Evolutionary conservation across 2,797 vertebrate genomes (phyloP).

Genomic region (Pipistrellus kuhlii): DNA sequence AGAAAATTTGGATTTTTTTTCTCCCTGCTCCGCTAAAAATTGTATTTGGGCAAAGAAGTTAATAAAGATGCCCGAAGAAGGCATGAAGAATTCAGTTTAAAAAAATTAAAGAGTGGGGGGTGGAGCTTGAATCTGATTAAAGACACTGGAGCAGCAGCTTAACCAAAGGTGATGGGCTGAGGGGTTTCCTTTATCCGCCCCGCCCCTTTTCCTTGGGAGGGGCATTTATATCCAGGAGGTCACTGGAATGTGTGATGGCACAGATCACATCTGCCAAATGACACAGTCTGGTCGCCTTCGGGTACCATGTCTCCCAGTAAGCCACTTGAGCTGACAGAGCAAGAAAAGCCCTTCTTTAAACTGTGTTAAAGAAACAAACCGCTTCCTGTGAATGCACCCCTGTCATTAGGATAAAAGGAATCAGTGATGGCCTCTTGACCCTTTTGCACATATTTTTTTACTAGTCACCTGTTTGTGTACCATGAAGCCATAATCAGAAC

Average conservation of each 20-base stretch:
- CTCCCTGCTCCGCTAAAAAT: slow-evolving; percentile 29
- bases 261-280: background rate
- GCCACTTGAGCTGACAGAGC: slow-evolving; percentile 15
- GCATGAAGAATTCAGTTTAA: background rate
- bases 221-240: slow-evolving; percentile 6
- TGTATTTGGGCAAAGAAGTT: background rate
- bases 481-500: slow-evolving; percentile 21
- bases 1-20: background rate
- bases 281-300: slow-evolving; percentile 20
- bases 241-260: background rate
- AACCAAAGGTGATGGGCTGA: background rate
- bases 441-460: slow-evolving; percentile 59
- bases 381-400: background rate
- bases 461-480: slow-evolving; percentile 47
- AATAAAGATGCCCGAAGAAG: background rate
- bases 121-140: background rate
- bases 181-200: background rate
- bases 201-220: background rate
- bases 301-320: background rate
- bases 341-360: background rate
- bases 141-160: background rate
- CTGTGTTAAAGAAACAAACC: slow-evolving; percentile 63
- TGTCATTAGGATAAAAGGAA: slow-evolving; percentile 39
- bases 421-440: background rate
- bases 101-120: slow-evolving; percentile 13